phyloP scores from a whole-genome alignment of 2,888 invertebrate species.

The Xanthia togata region DNA sequence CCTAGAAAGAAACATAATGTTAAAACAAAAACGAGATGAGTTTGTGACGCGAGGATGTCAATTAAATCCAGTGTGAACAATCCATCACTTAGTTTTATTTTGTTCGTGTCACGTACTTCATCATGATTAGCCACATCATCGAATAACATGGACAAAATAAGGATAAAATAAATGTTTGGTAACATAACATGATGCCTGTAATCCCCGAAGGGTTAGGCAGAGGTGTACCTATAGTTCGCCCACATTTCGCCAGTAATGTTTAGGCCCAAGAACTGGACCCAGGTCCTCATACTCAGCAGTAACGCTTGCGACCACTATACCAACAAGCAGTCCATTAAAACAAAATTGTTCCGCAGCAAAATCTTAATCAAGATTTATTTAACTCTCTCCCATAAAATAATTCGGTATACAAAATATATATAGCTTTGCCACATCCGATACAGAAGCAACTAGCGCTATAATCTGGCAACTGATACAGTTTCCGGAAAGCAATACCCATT shows the following conservation, averaged over 20 bases:
- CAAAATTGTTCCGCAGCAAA: not conserved
- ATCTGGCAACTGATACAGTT: slow-evolving; percentile 48
- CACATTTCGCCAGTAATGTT: no score
- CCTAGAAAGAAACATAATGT: not conserved
- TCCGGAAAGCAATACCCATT: slow-evolving; percentile 43
- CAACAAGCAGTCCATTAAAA: not conserved
- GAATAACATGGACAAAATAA: not conserved
- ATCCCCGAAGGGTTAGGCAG: not conserved
- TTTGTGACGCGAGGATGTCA: not conserved
- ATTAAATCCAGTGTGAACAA: not conserved
- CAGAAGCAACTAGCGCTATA: slow-evolving; percentile 17
- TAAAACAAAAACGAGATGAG: not conserved
- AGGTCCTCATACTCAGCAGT: no score
- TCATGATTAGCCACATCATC: slow-evolving; percentile 12
- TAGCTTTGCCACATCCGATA: slow-evolving; percentile 8
- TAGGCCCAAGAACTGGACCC: not conserved
- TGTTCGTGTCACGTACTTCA: slow-evolving; percentile 10
- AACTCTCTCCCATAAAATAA: slow-evolving; percentile 23
- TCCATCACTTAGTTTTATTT: slow-evolving; percentile 14
- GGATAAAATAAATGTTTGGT: not conserved
- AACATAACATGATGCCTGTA: not conserved
- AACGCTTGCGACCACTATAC: no score
- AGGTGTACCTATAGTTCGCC: no score
- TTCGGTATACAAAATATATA: slow-evolving; percentile 22
- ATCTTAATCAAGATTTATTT: slow-evolving; percentile 9